These are phyloP conservation scores for Athalia cordata DNA, from an alignment of 2,888 invertebrate genomes.

Conservation along the genomic window DNA sequence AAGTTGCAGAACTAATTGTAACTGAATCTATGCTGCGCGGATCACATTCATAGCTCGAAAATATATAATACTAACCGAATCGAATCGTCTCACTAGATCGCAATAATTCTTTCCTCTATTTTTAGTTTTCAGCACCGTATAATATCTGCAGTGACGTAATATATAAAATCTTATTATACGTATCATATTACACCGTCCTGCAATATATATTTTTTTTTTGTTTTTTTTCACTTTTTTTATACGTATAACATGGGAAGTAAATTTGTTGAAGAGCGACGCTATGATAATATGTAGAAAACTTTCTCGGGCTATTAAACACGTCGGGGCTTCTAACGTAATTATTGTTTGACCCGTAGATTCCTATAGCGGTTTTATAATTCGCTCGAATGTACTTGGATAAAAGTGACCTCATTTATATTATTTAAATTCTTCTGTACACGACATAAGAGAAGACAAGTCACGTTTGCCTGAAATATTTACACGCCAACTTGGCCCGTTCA, in stretches of 20 bases:
- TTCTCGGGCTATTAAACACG: slow-evolving; percentile 1
- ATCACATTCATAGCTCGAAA: background rate
- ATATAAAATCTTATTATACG: too few relatives aligned
- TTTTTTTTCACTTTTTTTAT: too few relatives aligned
- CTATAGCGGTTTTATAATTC: background rate
- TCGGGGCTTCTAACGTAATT: background rate
- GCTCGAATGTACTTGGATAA: too few relatives aligned
- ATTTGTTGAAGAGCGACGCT: background rate
- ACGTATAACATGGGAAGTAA: background rate
- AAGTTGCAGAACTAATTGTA: slow-evolving; percentile 16
- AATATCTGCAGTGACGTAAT: too few relatives aligned
- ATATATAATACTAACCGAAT: slow-evolving; percentile 1
- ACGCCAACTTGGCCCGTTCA: too few relatives aligned
- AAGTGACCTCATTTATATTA: too few relatives aligned
- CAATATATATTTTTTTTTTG: too few relatives aligned
- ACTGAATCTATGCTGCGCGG: background rate
- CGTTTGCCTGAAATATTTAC: too few relatives aligned
- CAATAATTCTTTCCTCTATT: background rate
- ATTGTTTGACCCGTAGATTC: background rate
- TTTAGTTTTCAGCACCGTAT: background rate
- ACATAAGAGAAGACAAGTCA: too few relatives aligned
- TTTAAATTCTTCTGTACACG: too few relatives aligned
- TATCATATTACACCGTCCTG: too few relatives aligned
- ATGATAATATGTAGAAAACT: background rate
- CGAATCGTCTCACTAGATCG: background rate